A percentile compares a stretch with the other conserved stretches of the same genome.
phyloP scores from a whole-genome alignment of 2,113 vertebrate genomes.

The Lucifuga dentata region DNA sequence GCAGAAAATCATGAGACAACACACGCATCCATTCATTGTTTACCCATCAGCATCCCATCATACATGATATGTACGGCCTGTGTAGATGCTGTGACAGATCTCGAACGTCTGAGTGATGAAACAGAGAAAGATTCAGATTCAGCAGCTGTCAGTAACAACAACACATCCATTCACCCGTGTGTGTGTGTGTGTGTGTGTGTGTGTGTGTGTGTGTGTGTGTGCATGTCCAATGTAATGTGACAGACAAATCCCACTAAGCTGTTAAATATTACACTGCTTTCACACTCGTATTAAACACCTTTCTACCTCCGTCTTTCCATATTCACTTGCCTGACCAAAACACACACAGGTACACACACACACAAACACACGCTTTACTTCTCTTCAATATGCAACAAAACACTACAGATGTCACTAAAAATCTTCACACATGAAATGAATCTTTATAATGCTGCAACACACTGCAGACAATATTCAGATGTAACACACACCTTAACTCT shows the following conservation, averaged over 20 bases:
- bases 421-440: conserved; percentile 49
- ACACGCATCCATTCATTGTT: too few relatives aligned
- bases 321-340: conserved; percentile 19
- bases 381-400: conserved; percentile 53
- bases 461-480: conserved; percentile 13
- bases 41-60: too few relatives aligned
- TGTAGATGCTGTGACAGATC: conserved; percentile 18
- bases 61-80: background rate
- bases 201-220: conserved; percentile 14
- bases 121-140: conserved; percentile 41
- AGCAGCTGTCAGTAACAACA: conserved; percentile 30
- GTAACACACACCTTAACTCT: conserved; percentile 11
- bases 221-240: conserved; percentile 71
- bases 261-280: conserved; percentile 78
- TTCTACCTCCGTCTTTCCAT: conserved; percentile 33
- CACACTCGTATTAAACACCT: conserved; percentile 72
- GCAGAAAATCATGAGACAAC: too few relatives aligned
- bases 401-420: conserved; percentile 48
- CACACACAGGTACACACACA: conserved; percentile 43
- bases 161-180: conserved; percentile 39
- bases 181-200: conserved; percentile 11
- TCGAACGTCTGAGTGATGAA: conserved; percentile 23
- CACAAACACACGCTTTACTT: conserved; percentile 16
- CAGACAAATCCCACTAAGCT: conserved; percentile 79
- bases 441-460: conserved; percentile 51